Evolutionary conservation across 2,888 invertebrate genomes (phyloP), one percentile per base, ranked within the genome.

Genomic region (Gastrophysa polygoni): DNA sequence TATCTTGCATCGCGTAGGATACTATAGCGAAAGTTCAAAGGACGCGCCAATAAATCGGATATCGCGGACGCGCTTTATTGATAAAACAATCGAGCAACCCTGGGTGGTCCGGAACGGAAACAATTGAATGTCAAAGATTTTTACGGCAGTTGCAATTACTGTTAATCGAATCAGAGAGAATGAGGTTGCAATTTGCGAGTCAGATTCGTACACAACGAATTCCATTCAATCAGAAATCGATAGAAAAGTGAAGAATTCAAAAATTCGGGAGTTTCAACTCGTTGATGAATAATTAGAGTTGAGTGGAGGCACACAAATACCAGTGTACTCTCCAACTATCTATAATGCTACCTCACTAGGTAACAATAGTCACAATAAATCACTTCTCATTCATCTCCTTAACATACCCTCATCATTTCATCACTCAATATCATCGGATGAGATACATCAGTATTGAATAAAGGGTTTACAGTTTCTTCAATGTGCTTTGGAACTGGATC

Each of bases 91-190:
- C 44, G 66, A 64, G 61, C 46, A 56, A 34, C 59, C 34, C 52
- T 63, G 66, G 66, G 66, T 66, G 66, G 66, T 66, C 66, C 59
- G 34, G 28, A 64, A 61, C 61, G 61, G 54, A 56, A 63, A 66
- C 66, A 66, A 66, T 64, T 66, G 66, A 66, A 63, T 64, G 66
- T 61, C 56, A 59, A 38, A 14, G 49, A 24, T 57, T 61, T 63
- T 66, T 66, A 38, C 6, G n/a, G 16, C 10, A 6, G 43, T 14
- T 24, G 38, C 38, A n/a, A 38, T n/a, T 38, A 38, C 14, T 38
- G 14, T 14, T 38, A 14, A 10, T 32, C 32, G 32, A 32, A 32
- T 38, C 14, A 38, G 38, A 38, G 38, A 38, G 38, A 38, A 14
- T 38, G 14, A 38, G 38, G 38, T 38, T 4, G 14, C 14, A 38